phyloP scores from a whole-genome alignment of 2,888 invertebrate genomes.

The Temnothorax unifasciatus region DNA sequence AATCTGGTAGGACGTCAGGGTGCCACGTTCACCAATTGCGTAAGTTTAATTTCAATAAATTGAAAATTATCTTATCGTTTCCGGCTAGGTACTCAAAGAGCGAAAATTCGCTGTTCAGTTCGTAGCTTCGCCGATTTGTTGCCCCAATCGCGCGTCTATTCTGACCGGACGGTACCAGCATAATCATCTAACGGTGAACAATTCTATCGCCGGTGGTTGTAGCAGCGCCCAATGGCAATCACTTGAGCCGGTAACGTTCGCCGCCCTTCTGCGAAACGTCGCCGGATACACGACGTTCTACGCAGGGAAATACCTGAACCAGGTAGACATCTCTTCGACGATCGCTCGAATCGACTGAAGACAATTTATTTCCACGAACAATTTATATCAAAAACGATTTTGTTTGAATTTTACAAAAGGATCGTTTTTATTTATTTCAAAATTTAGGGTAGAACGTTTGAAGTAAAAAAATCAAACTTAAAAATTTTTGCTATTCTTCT shows the following conservation, averaged over 20 bases:
- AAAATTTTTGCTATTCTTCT: not conserved
- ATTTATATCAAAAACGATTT: not conserved
- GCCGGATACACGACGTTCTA: conserved; percentile 94
- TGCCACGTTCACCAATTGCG: conserved; percentile 91
- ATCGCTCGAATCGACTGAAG: not conserved
- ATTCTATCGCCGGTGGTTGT: conserved; percentile 93
- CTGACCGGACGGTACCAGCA: conserved; percentile 95
- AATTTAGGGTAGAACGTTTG: not conserved
- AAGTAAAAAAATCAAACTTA: not conserved
- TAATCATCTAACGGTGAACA: conserved; percentile 93
- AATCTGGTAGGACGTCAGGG: conserved; percentile 90
- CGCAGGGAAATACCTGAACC: conserved; percentile 97
- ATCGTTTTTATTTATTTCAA: not conserved
- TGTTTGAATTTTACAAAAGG: not conserved
- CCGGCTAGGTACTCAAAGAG: not conserved
- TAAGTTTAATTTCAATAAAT: conserved; percentile 85
- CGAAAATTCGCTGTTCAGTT: conserved; percentile 88
- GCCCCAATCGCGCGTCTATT: conserved; percentile 95
- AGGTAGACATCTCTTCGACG: conserved; percentile 87
- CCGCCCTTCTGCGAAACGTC: conserved; percentile 88
- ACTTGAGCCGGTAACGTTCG: conserved; percentile 90
- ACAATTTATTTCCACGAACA: not conserved
- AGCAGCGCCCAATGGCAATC: conserved; percentile 90
- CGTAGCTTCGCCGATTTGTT: conserved; percentile 94
- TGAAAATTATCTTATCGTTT: conserved; percentile 14